Percentiles rank a stretch among this genome's conserved stretches.
These are phyloP conservation scores for Heliconius eleuchia DNA, from an alignment of 1,140 invertebrate genomes.

Conservation along the genomic window DNA sequence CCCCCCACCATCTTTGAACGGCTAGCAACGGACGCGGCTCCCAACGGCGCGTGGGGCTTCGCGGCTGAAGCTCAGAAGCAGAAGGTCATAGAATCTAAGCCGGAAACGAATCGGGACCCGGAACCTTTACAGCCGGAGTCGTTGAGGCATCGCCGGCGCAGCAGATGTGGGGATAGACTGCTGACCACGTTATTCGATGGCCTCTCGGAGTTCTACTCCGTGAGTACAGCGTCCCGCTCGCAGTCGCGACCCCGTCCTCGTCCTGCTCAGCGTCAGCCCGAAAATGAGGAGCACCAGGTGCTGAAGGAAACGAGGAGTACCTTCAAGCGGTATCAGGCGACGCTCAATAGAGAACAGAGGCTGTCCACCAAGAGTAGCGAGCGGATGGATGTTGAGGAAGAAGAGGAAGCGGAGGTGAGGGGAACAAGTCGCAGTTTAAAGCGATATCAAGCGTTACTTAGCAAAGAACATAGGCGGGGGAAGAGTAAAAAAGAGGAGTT, in stretches of 20 bases:
- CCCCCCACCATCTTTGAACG: slow-evolving; percentile 78
- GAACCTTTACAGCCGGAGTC: slow-evolving; percentile 42
- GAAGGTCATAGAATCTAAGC: slow-evolving; percentile 34
- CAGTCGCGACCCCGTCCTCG: slow-evolving; percentile 65
- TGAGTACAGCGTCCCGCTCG: slow-evolving; percentile 78
- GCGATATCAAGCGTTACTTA: too few species aligned
- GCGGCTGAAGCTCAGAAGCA: slow-evolving; percentile 85
- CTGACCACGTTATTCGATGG: slow-evolving; percentile 91
- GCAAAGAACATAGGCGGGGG: too few species aligned
- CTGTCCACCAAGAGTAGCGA: not conserved
- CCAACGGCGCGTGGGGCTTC: slow-evolving; percentile 88
- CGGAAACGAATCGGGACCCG: not conserved
- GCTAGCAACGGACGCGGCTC: slow-evolving; percentile 71
- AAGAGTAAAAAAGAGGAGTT: too few species aligned
- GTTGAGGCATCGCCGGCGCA: slow-evolving; percentile 54
- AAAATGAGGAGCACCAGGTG: slow-evolving; percentile 50
- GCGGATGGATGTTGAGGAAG: not conserved
- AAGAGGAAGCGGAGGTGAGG: slow-evolving; percentile 16
- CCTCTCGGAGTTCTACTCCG: slow-evolving; percentile 91
- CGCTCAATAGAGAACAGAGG: slow-evolving; percentile 40
- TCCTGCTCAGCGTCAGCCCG: slow-evolving; percentile 41
- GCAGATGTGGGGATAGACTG: slow-evolving; percentile 72
- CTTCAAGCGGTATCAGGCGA: slow-evolving; percentile 66
- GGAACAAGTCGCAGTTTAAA: not conserved
- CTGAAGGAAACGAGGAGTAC: slow-evolving; percentile 76